Evolutionary conservation across 2,113 vertebrate genomes (phyloP).

Genomic region (Sisor rabdophorus): DNA sequence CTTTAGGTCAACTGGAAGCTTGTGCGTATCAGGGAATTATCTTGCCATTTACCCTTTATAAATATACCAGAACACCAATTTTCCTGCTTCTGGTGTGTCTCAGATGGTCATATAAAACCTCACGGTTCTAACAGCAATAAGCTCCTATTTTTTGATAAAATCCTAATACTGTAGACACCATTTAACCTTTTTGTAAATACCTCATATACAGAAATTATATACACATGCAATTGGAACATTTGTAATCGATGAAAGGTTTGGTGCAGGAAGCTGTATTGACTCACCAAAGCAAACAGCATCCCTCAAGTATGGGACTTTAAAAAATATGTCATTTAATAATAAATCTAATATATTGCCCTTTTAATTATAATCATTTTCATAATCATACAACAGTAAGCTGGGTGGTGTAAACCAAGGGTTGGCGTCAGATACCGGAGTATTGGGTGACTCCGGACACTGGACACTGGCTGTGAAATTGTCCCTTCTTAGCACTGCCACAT

Average conservation of each 20-base stretch:
- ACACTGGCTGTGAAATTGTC: conserved; percentile 21
- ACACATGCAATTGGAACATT: not conserved
- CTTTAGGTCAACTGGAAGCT: conserved; percentile 42
- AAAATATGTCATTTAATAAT: too few species aligned
- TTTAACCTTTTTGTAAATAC: not conserved
- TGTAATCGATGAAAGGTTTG: conserved; percentile 11
- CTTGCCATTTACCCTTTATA: conserved; percentile 42
- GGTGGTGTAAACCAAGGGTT: conserved; percentile 11
- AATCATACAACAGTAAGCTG: conserved; percentile 6
- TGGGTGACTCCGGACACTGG: conserved; percentile 19
- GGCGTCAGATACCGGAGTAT: not conserved
- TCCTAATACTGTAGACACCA: not conserved
- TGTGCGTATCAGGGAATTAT: conserved; percentile 11
- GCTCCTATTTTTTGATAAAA: not conserved
- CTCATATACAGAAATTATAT: not conserved
- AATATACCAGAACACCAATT: conserved; percentile 48
- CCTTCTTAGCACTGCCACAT: conserved; percentile 27
- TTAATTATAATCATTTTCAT: not conserved
- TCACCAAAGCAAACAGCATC: too few species aligned
- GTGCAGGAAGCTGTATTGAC: not conserved
- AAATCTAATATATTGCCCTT: too few species aligned
- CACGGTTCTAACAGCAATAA: conserved; percentile 23
- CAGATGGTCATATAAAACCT: conserved; percentile 21
- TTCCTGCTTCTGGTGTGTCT: conserved; percentile 38
- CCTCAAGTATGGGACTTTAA: too few species aligned